phyloP scores from a whole-genome alignment of 2,888 invertebrate genomes.

The Tipula vernalis region DNA sequence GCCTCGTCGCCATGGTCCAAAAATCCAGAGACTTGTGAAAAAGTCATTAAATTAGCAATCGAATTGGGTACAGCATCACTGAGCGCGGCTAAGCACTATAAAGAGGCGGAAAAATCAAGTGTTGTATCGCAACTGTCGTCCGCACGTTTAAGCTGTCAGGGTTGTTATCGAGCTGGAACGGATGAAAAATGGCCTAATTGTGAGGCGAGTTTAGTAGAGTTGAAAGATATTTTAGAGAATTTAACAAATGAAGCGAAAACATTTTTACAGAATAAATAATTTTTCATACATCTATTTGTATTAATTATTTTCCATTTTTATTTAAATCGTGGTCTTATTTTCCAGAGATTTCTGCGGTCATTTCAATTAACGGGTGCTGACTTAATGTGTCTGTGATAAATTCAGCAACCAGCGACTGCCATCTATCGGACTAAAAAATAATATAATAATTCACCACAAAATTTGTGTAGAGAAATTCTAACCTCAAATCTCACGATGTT shows the following conservation, averaged over 20 bases:
- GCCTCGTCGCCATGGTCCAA: conserved; percentile 40
- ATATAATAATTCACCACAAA: neutral
- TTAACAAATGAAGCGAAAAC: neutral
- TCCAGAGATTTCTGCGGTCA: neutral
- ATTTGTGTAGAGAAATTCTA: neutral
- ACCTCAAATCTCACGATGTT: neutral
- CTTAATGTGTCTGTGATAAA: neutral
- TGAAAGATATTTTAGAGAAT: conserved; percentile 24
- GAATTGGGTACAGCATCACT: conserved; percentile 45
- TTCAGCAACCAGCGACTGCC: neutral
- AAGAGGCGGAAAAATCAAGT: conserved; percentile 39
- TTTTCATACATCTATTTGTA: neutral
- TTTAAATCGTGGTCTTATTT: neutral
- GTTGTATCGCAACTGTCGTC: conserved; percentile 45
- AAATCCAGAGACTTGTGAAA: conserved; percentile 43
- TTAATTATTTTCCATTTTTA: neutral
- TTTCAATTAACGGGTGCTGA: no score
- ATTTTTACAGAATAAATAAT: neutral
- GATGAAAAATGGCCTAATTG: conserved; percentile 39
- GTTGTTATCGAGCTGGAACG: conserved; percentile 40
- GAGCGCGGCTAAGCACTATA: conserved; percentile 38
- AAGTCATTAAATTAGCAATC: conserved; percentile 47
- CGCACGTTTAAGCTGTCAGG: conserved; percentile 43
- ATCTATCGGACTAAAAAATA: neutral
- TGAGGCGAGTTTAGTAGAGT: conserved; percentile 27